Evolutionary conservation across 1,140 invertebrate species (phyloP).

Genomic region (Subanguina moxae): DNA sequence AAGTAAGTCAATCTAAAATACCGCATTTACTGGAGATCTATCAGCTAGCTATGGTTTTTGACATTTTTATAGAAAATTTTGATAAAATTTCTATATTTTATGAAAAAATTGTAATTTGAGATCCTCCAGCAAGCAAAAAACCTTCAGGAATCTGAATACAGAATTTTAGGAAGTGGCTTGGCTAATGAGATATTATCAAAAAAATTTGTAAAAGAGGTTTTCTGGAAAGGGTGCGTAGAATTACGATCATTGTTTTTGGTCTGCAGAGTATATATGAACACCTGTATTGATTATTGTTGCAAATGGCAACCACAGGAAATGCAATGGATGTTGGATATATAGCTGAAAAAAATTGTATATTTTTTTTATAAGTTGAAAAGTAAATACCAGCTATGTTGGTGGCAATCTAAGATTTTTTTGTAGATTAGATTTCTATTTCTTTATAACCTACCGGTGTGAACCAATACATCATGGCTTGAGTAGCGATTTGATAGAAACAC

Average conservation of each 20-base stretch:
- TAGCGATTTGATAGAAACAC: slow-evolving; percentile 17
- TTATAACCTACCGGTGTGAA: slow-evolving; percentile 12
- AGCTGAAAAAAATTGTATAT: slow-evolving; percentile 32
- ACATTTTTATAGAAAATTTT: no score
- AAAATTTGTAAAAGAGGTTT: background rate
- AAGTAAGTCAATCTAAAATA: slow-evolving; percentile 48
- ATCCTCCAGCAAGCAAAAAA: no score
- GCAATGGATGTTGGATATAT: slow-evolving; percentile 50
- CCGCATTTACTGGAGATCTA: no score
- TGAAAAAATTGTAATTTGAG: no score
- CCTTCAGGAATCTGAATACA: no score
- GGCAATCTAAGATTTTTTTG: slow-evolving; percentile 19
- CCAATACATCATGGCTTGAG: slow-evolving; percentile 34
- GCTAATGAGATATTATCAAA: background rate
- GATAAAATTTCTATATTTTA: no score
- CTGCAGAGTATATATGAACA: slow-evolving; percentile 12
- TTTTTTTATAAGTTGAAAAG: no score
- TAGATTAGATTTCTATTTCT: no score
- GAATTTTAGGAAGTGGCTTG: background rate
- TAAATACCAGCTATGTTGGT: slow-evolving; percentile 48
- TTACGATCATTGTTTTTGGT: no score
- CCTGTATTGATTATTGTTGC: slow-evolving; percentile 59
- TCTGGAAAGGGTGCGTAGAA: slow-evolving; percentile 12
- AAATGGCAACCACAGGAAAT: slow-evolving; percentile 57
- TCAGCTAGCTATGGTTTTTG: no score